Percentiles rank a stretch among this genome's conserved stretches.
These are phyloP conservation scores for Dasyornis broadbenti DNA, from an alignment of 2,113 vertebrate genomes.

Conservation along the genomic window DNA sequence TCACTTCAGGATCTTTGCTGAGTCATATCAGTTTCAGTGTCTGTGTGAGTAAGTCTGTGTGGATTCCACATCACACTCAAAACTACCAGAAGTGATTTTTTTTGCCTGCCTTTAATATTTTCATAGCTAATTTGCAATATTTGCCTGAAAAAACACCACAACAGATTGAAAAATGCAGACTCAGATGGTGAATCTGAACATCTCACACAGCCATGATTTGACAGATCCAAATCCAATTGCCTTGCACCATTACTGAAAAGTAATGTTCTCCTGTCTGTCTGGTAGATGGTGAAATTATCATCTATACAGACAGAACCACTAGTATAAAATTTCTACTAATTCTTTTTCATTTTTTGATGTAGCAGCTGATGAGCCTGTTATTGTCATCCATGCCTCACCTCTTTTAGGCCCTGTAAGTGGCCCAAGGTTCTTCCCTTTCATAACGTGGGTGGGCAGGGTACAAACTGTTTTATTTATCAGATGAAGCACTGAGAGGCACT, in stretches of 20 bases:
- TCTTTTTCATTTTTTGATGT: background rate
- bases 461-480: background rate
- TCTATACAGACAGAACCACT: background rate
- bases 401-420: background rate
- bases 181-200: conserved; percentile 41
- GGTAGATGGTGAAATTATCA: background rate
- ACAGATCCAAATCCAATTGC: conserved; percentile 43
- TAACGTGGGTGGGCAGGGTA: background rate
- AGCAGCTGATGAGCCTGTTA: background rate
- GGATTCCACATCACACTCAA: conserved; percentile 37
- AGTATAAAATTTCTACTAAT: background rate
- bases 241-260: background rate
- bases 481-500: background rate
- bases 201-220: background rate
- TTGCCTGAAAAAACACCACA: conserved; percentile 46
- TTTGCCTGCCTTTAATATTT: conserved; percentile 59
- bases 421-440: background rate
- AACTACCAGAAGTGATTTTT: conserved; percentile 25
- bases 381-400: background rate
- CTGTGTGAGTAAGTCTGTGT: conserved; percentile 18
- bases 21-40: conserved; percentile 51
- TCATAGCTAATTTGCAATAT: conserved; percentile 60
- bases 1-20: conserved; percentile 36
- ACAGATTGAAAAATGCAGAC: conserved; percentile 43
- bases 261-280: background rate